A percentile compares a stretch with the other conserved stretches of the same genome.
Evolutionary conservation across 2,888 invertebrate species (phyloP).

Genomic region (Eustalomyia histrio): DNA sequence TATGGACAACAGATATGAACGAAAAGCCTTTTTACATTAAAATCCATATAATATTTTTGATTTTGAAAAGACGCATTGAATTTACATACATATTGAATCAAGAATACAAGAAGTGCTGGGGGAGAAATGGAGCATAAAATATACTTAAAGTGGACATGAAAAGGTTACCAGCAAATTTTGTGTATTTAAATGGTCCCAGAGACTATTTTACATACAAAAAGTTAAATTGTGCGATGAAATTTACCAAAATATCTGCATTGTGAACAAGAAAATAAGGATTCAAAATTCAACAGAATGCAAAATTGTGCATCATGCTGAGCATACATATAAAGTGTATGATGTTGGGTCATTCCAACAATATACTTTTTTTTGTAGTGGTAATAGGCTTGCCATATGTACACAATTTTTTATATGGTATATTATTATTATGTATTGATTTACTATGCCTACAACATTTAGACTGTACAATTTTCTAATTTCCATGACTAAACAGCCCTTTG

Average conservation of each 20-base stretch:
- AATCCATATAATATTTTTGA: slow-evolving; percentile 65
- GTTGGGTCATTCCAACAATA: slow-evolving; percentile 18
- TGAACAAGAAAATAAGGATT: slow-evolving; percentile 57
- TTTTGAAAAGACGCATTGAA: slow-evolving; percentile 65
- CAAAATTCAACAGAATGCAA: slow-evolving; percentile 43
- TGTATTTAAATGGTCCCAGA: slow-evolving; percentile 60
- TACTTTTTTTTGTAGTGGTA: background rate
- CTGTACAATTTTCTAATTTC: too few relatives aligned
- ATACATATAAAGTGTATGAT: slow-evolving; percentile 10
- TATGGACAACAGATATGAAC: slow-evolving; percentile 17
- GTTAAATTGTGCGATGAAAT: slow-evolving; percentile 65
- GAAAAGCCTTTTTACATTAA: slow-evolving; percentile 61
- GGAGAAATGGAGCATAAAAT: slow-evolving; percentile 34
- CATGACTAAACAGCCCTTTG: too few relatives aligned
- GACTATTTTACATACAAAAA: slow-evolving; percentile 67
- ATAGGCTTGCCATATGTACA: slow-evolving; percentile 8
- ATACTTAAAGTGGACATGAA: slow-evolving; percentile 48
- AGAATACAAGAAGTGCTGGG: slow-evolving; percentile 1
- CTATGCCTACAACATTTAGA: too few relatives aligned
- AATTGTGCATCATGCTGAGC: slow-evolving; percentile 62
- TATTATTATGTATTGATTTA: too few relatives aligned
- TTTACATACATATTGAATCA: slow-evolving; percentile 63
- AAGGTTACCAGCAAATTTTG: slow-evolving; percentile 48
- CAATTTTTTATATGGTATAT: background rate
- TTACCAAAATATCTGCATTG: slow-evolving; percentile 65